These are phyloP conservation scores for Pholis gunnellus DNA, from an alignment of 2,113 vertebrate species.

Conservation along the genomic window DNA sequence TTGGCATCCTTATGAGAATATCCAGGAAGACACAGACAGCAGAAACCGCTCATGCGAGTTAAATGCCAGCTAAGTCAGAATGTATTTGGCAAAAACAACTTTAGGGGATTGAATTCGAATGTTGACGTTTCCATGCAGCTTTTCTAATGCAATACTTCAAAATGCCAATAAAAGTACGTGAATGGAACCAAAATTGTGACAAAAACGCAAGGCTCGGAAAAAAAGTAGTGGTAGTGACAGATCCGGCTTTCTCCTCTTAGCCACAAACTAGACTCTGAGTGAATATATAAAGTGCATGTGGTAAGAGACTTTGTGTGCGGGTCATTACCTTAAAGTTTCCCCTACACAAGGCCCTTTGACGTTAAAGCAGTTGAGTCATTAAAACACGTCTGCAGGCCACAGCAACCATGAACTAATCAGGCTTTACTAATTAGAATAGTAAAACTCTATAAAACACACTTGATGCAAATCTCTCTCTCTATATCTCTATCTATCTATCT, in stretches of 20 bases:
- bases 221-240: background rate
- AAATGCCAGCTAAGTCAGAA: too few species aligned
- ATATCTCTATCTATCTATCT: background rate
- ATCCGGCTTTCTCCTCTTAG: background rate
- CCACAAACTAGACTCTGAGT: background rate
- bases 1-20: too few species aligned
- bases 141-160: too few species aligned
- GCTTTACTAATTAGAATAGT: conserved; percentile 55
- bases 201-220: background rate
- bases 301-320: conserved; percentile 11
- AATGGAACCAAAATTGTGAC: background rate
- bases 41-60: too few species aligned
- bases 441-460: conserved; percentile 20
- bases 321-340: conserved; percentile 31
- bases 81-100: too few species aligned
- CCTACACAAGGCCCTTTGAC: conserved; percentile 42
- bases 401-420: conserved; percentile 31
- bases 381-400: conserved; percentile 53
- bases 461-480: too few species aligned
- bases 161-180: too few species aligned
- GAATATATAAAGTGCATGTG: conserved; percentile 20
- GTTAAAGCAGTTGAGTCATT: conserved; percentile 48
- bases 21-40: too few species aligned
- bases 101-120: too few species aligned
- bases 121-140: too few species aligned